Conservation (phyloP, 2,888 invertebrate species). For the Folsomia candida region DNA sequence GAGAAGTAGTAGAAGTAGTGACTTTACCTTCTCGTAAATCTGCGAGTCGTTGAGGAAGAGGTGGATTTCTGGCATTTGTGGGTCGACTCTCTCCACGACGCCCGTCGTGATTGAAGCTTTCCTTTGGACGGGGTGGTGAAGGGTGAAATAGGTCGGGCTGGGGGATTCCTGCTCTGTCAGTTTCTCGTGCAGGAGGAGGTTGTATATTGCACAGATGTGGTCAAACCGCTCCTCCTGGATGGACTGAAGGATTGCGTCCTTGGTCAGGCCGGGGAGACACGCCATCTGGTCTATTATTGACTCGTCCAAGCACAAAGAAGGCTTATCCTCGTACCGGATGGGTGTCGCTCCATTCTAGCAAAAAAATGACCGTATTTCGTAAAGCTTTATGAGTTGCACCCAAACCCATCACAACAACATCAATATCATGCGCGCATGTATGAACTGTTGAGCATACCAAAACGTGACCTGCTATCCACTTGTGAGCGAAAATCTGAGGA, state of each 20-base stretch:
- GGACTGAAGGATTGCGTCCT: constrained; percentile 72
- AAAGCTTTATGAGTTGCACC: background rate
- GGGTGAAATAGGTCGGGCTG: constrained; percentile 32
- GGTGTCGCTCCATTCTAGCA: constrained; percentile 25
- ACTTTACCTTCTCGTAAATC: constrained; percentile 63
- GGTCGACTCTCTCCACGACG: constrained; percentile 41
- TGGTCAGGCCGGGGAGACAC: constrained; percentile 72
- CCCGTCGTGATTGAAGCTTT: constrained; percentile 51
- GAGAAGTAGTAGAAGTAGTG: too few species aligned
- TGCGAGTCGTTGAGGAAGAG: constrained; percentile 59
- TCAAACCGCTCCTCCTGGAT: constrained; percentile 82
- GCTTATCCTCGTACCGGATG: constrained; percentile 34
- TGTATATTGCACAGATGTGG: constrained; percentile 91
- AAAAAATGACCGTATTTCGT: background rate
- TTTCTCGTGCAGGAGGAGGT: constrained; percentile 71
- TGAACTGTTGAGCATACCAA: background rate
- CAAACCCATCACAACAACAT: background rate
- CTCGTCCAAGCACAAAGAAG: constrained; percentile 57
- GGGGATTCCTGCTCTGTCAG: constrained; percentile 25
- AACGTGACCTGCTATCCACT: constrained; percentile 67
- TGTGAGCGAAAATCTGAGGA: constrained; percentile 85
- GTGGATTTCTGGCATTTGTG: constrained; percentile 47
- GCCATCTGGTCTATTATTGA: constrained; percentile 79
- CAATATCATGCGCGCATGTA: too few species aligned
- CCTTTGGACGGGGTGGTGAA: constrained; percentile 46